A percentile compares a stretch with the other conserved stretches of the same genome.
phyloP scores from a whole-genome alignment of 2,113 vertebrate genomes.

The Campylomormyrus numenius region DNA sequence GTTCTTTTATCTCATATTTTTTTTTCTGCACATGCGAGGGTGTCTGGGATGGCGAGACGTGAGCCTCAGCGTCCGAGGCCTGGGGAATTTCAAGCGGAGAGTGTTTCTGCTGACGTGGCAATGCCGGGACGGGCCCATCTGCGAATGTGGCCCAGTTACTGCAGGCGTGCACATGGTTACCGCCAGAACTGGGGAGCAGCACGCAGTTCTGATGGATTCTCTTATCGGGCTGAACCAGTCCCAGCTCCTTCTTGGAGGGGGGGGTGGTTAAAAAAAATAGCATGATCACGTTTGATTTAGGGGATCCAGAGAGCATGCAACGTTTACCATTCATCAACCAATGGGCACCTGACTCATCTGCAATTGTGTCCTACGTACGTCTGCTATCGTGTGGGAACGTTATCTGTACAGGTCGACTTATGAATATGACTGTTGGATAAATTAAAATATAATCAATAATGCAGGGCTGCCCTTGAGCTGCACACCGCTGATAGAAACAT shows the following conservation, averaged over 20 bases:
- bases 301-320: neutral
- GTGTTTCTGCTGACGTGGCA: neutral
- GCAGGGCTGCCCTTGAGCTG: neutral
- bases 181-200: neutral
- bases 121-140: neutral
- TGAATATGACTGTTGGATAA: neutral
- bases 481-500: neutral
- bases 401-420: neutral
- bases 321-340: neutral
- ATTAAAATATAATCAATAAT: neutral
- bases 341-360: neutral
- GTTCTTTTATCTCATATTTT: neutral
- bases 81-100: neutral
- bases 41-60: neutral
- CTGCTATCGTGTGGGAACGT: neutral
- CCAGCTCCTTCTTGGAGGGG: neutral
- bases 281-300: neutral
- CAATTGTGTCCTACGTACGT: neutral
- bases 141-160: neutral
- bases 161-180: neutral
- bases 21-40: neutral
- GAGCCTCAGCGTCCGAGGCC: neutral
- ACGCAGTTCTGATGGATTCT: neutral
- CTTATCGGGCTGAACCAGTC: neutral
- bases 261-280: neutral